phyloP scores from a whole-genome alignment of 2,888 invertebrate genomes.

The Campoplex nolae region DNA sequence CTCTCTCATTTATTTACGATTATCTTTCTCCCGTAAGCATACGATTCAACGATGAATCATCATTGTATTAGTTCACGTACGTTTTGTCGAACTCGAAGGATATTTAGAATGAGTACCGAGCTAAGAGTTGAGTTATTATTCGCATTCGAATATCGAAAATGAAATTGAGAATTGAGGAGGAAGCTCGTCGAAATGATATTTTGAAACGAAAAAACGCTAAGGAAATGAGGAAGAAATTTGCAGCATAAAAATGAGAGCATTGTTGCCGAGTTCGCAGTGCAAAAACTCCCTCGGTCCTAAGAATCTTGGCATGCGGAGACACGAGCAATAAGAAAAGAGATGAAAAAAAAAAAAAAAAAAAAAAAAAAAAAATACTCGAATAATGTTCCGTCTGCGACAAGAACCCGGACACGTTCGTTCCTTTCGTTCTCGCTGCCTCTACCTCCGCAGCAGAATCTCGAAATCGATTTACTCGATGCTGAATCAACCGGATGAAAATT shows the following conservation, averaged over 20 bases:
- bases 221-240: not conserved
- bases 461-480: conserved; percentile 15
- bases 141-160: too few species aligned
- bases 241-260: conserved; percentile 14
- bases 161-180: not conserved
- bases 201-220: not conserved
- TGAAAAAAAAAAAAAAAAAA: conserved; percentile 16
- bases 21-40: not conserved
- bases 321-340: not conserved
- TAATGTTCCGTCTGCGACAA: too few species aligned
- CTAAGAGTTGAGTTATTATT: not conserved
- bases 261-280: conserved; percentile 29
- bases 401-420: conserved; percentile 63
- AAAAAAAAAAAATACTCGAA: conserved; percentile 5
- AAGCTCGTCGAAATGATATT: not conserved
- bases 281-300: conserved; percentile 20
- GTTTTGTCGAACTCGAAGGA: conserved; percentile 1
- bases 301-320: conserved; percentile 11
- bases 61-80: conserved; percentile 29
- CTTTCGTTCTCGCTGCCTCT: conserved; percentile 24
- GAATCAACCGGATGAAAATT: conserved; percentile 18
- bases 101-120: too few species aligned
- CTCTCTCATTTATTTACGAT: not conserved
- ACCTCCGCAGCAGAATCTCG: not conserved
- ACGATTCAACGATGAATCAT: conserved; percentile 52